Conservation (phyloP, 1,140 invertebrate species). For the Odontomachus brunneus region DNA sequence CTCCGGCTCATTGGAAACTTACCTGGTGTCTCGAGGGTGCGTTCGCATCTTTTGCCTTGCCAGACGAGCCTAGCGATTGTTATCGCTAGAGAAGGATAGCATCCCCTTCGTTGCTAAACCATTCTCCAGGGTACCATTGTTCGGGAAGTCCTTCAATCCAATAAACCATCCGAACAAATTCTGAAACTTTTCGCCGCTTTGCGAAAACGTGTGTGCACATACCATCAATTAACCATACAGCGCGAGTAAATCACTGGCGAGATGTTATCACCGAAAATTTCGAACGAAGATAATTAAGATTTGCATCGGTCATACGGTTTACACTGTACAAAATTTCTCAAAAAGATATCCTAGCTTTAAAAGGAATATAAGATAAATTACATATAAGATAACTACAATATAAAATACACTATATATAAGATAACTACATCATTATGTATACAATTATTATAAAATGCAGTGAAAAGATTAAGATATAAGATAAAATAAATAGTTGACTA, state of each 20-base stretch:
- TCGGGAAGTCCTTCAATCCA: conserved; percentile 50
- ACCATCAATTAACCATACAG: conserved; percentile 49
- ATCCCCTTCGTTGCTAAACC: conserved; percentile 28
- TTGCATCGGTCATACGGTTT: too few relatives aligned
- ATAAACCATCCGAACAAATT: conserved; percentile 69
- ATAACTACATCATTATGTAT: too few relatives aligned
- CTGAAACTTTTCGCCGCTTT: conserved; percentile 49
- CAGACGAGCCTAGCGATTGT: conserved; percentile 19
- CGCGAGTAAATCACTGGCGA: background rate
- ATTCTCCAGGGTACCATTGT: conserved; percentile 68
- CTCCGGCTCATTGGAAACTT: conserved; percentile 62
- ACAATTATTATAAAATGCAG: too few relatives aligned
- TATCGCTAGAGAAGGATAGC: conserved; percentile 5
- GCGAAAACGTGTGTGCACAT: conserved; percentile 19
- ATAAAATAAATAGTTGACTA: too few relatives aligned
- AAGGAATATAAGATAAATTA: too few relatives aligned
- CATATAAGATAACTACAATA: too few relatives aligned
- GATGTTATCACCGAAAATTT: conserved; percentile 19
- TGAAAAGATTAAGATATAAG: too few relatives aligned
- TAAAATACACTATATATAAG: too few relatives aligned
- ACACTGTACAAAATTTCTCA: too few relatives aligned
- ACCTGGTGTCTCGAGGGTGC: conserved; percentile 67
- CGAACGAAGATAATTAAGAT: background rate
- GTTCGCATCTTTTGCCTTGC: conserved; percentile 60
- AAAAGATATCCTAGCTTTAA: too few relatives aligned